Evolutionary conservation across 2,797 vertebrate genomes (phyloP).

Genomic region (Amphiprion clarkii): DNA sequence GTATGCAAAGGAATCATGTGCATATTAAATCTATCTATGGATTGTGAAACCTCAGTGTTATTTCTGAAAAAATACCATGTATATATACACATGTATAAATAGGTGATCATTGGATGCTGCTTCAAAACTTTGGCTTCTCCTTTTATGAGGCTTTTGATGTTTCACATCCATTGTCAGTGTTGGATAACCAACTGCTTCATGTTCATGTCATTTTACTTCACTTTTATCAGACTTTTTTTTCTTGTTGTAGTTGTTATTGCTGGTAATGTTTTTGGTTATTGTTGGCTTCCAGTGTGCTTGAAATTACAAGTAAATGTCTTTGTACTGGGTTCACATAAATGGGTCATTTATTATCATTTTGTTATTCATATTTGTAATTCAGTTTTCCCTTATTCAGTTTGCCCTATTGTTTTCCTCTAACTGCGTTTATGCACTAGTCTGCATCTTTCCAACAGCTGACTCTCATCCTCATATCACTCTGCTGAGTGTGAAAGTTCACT

Average conservation of each 20-base stretch:
- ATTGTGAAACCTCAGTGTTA: slow-evolving; percentile 23
- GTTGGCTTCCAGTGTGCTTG: not conserved
- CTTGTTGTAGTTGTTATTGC: not conserved
- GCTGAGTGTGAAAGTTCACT: no score
- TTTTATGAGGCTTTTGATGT: slow-evolving; percentile 10
- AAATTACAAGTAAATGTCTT: not conserved
- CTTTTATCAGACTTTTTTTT: not conserved
- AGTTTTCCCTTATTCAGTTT: not conserved
- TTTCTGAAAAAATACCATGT: slow-evolving; percentile 11
- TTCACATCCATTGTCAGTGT: slow-evolving; percentile 17
- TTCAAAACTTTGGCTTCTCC: slow-evolving; percentile 2
- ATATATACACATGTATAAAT: not conserved
- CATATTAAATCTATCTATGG: not conserved
- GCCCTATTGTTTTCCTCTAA: not conserved
- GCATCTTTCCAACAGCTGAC: not conserved
- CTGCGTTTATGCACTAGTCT: not conserved
- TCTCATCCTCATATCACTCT: not conserved
- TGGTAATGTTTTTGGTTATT: not conserved
- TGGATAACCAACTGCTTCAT: not conserved
- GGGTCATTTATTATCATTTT: no score
- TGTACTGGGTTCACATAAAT: not conserved
- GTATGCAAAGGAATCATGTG: slow-evolving; percentile 25
- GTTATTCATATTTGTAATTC: no score
- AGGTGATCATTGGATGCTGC: slow-evolving; percentile 13
- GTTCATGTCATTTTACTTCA: slow-evolving; percentile 13